Percentiles rank a stretch among this genome's conserved stretches.
Conservation (phyloP, 2,888 invertebrate species). For the Uloborus plumipes region DNA sequence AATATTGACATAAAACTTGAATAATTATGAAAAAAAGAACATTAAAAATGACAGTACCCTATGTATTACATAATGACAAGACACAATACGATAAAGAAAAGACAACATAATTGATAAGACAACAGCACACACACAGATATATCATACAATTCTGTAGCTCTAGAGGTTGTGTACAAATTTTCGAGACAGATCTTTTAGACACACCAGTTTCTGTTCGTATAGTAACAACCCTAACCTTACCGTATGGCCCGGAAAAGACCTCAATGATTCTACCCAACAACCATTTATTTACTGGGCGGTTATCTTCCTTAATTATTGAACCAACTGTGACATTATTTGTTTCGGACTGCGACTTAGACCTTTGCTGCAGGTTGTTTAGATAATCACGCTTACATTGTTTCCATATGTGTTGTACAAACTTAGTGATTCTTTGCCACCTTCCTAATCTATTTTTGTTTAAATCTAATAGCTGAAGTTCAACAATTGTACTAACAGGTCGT, state of each 20-base stretch:
- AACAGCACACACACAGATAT: no score
- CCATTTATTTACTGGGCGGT: conserved; percentile 2
- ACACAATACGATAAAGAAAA: no score
- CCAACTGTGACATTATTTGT: not conserved
- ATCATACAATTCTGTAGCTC: no score
- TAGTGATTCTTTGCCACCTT: no score
- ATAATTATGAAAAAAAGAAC: no score
- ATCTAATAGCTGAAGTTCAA: not conserved
- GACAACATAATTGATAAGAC: no score
- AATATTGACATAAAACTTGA: no score
- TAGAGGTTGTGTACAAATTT: not conserved
- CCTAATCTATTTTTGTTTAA: not conserved
- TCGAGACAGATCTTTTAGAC: not conserved
- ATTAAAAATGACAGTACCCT: no score
- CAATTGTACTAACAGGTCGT: not conserved
- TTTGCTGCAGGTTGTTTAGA: not conserved
- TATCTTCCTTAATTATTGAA: not conserved
- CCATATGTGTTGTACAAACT: no score
- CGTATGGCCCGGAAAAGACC: not conserved
- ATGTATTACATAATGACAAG: no score
- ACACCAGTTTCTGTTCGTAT: not conserved
- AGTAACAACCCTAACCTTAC: not conserved
- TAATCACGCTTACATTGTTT: not conserved
- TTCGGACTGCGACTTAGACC: not conserved
- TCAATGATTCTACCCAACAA: not conserved